Conservation (phyloP, 1,140 invertebrate genomes). For the roundworm (Caenorhabditis elegans) region WBcel235 BX284606.5:10855501-10856000, state of each 20-base stretch:
- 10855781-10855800: not conserved
- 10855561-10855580: slow-evolving; percentile 46
- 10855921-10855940: slow-evolving; percentile 60
- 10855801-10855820: slow-evolving; percentile 51
- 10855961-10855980: slow-evolving; percentile 65
- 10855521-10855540: not conserved
- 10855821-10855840: slow-evolving; percentile 65
- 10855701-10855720: no score
- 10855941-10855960: slow-evolving; percentile 67
- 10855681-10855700: slow-evolving; percentile 57
- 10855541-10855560: not conserved
- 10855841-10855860: slow-evolving; percentile 9
- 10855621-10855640: slow-evolving; percentile 24
- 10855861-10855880: not conserved
- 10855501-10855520: not conserved
- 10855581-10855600: slow-evolving; percentile 41
- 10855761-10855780: slow-evolving; percentile 58
- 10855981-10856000: slow-evolving; percentile 69
- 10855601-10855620: slow-evolving; percentile 29
- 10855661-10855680: slow-evolving; percentile 43
- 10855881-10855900: slow-evolving; percentile 57
- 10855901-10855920: slow-evolving; percentile 66
- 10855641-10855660: slow-evolving; percentile 46
- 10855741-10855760: slow-evolving; percentile 68
- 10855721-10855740: not conserved